Evolutionary conservation across 2,797 vertebrate species (phyloP).

Genomic region (Danio aesculapii): DNA sequence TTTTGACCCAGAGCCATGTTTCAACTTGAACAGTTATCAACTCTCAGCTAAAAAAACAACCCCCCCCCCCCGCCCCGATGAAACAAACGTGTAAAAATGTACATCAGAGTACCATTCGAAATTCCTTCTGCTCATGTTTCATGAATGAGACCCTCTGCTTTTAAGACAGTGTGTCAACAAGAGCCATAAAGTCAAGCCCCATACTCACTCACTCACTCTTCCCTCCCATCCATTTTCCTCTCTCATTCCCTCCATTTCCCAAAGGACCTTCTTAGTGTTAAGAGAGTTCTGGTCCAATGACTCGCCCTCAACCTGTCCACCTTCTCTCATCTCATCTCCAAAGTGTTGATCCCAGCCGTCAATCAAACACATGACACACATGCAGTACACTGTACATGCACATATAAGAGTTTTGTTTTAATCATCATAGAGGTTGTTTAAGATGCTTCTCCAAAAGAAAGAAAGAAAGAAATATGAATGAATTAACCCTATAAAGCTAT

Average conservation of each 20-base stretch:
- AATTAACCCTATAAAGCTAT: too few species aligned
- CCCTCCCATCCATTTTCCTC: not conserved
- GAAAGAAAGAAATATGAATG: too few species aligned
- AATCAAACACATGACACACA: not conserved
- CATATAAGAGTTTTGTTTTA: not conserved
- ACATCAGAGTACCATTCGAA: too few species aligned
- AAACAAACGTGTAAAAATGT: too few species aligned
- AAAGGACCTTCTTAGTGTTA: slow-evolving; percentile 65
- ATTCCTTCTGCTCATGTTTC: too few species aligned
- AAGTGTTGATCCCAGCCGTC: slow-evolving; percentile 63
- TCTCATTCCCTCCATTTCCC: slow-evolving; percentile 28
- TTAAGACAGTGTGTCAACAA: slow-evolving; percentile 57
- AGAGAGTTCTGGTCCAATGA: slow-evolving; percentile 71
- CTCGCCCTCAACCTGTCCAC: slow-evolving; percentile 54
- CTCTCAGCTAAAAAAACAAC: too few species aligned
- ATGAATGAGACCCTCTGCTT: slow-evolving; percentile 46
- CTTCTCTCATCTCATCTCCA: slow-evolving; percentile 63
- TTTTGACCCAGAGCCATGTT: too few species aligned
- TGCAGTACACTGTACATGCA: not conserved
- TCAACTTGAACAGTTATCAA: too few species aligned
- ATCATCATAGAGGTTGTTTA: too few species aligned
- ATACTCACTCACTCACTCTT: not conserved
- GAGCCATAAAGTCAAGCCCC: slow-evolving; percentile 66
- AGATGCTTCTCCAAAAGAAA: too few species aligned
- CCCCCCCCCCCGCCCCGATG: too few species aligned